Evolutionary conservation across 2,888 invertebrate genomes (phyloP), one percentile per base, ranked within the genome.

Genomic region (Patella caerulea): DNA sequence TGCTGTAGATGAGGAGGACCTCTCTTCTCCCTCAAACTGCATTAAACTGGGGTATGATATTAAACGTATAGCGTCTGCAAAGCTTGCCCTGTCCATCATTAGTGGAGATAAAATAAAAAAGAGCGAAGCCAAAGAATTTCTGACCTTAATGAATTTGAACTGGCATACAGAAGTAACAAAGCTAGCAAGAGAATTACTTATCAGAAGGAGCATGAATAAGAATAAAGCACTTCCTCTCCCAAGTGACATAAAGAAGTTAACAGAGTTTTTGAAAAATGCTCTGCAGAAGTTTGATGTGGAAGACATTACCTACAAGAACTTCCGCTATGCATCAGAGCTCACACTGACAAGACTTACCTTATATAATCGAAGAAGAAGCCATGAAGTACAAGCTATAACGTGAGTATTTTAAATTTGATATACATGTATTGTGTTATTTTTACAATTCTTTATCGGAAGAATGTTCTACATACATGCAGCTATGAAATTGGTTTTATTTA

Each of bases 301-400:
- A 54, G 78, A 81, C 53, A 72, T 19, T 9, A 73, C 82, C 71
- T 81, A 74, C 59, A 72, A 45, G 24, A 81, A 77, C 53, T 82
- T 72, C 77, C 45, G 78, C 54, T 73, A 70, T 70, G 74, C 71
- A 71, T 81, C 76, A 14, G 59, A 78, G 14, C 72, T 83, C 11
- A 69, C 80, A 45, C 73, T 79, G 73, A 73, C 82, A 45, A 72
- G 80, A 65, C 29, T 83, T 5, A 76, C 80, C 14, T 73, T 78
- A 55, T 83, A 79, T 75, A 83, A 83, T 70, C 71, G 82, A 52
- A 79, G 83, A 71, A 76, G 83, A 54, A 78, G 81, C 73, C 81
- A 82, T 55, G 82, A 83, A 78, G 76, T 83, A 14, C 79, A 82
- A 65, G 82, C 82, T 71, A 72, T 83, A 73, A 79, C 65, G 82